Evolutionary conservation across 2,888 invertebrate species (phyloP).

Genomic region (Tachina lurida): DNA sequence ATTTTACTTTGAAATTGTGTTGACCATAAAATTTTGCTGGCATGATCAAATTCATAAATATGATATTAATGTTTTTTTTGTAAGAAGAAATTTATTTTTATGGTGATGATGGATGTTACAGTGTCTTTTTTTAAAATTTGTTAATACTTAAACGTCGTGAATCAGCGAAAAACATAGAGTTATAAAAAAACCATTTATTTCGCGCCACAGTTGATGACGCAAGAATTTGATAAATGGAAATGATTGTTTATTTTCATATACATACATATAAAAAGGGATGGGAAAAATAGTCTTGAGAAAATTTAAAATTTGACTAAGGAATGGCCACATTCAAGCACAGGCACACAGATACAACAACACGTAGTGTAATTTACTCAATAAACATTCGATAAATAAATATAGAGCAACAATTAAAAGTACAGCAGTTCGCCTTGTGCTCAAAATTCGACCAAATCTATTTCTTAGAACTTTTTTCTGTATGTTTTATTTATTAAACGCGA

Average conservation of each 20-base stretch:
- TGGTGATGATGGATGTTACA: constrained; percentile 32
- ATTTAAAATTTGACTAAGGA: background rate
- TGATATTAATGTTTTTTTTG: constrained; percentile 6
- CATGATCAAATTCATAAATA: constrained; percentile 43
- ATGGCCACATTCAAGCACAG: too few species aligned
- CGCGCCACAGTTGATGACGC: background rate
- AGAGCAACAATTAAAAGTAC: too few species aligned
- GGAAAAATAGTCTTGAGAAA: too few species aligned
- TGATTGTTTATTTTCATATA: too few species aligned
- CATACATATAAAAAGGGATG: too few species aligned
- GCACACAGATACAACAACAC: too few species aligned
- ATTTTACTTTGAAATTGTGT: constrained; percentile 34
- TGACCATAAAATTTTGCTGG: constrained; percentile 45
- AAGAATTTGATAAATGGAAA: background rate
- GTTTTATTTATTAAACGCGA: too few species aligned
- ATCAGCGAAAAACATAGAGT: background rate
- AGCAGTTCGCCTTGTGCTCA: too few species aligned
- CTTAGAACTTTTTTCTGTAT: too few species aligned
- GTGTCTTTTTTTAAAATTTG: background rate
- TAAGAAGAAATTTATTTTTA: constrained; percentile 22
- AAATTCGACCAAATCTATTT: too few species aligned
- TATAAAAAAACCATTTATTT: background rate
- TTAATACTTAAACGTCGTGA: background rate
- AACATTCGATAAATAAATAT: too few species aligned
- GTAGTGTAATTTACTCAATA: too few species aligned